Base-by-base conservation (phyloP, 2,113 vertebrate species). In the Pimephales promelas region DNA sequence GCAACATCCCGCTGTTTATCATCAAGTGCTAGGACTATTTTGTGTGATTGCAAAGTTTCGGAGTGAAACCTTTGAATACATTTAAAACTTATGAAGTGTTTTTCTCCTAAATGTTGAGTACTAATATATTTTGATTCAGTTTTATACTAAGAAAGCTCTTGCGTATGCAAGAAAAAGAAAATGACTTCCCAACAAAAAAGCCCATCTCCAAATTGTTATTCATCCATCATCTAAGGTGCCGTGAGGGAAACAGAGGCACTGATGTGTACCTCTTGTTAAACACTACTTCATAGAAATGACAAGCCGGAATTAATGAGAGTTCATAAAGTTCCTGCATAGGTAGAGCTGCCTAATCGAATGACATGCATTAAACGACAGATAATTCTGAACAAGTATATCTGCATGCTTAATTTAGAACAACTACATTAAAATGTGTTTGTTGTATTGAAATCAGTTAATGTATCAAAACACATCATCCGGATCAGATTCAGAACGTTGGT, bases 231-330 rank as follows among this genome's bases (percentile, higher is more conserved):
- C 59, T 9, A 5, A 75, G 6, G 7, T 71, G 49, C 18, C 7
- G 3, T 34, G 34, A 52, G 54, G 22, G 6, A 82, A 43, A 10
- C 31, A 71, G 47, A 71, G 64, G 9, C 45, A 36, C n/a, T 82
- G 20, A 28, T 57, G 34, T 72, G 52, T 59, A 26, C n/a, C 54
- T 70, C 49, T 72, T 43, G 20, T 81, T 81, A 70, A 68, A 54
- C 49, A 81, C 31, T 57, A 16, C 20, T 59, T 24, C n/a, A 70
- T 70, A 40, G 79, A 40, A 66, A 57, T 56, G 64, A 43, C 80
- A 82, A 56, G 49, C 24, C 31, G 59, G 28, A 71, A 59, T 40
- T 4, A 82, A 71, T 57, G 68, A 61, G 57, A 18, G 52, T 36
- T 82, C 49, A 71, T 82, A 68, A 31, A 34, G 2, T 52, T 52